Conservation (phyloP, 2,113 vertebrate species). For the Recurvirostra avosetta region DNA sequence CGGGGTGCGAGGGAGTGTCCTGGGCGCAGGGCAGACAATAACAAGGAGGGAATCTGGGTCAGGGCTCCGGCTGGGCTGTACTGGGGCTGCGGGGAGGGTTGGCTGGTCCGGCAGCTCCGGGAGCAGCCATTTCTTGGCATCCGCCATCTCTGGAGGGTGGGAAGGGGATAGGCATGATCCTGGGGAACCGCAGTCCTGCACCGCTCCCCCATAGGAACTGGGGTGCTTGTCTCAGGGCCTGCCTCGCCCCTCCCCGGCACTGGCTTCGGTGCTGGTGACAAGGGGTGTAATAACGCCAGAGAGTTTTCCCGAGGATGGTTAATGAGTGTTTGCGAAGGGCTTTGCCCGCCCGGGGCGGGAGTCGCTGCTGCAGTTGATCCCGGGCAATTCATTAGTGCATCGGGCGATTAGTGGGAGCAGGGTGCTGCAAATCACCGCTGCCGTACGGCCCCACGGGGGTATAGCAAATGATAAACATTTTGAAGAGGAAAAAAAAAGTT, state of each 20-base stretch:
- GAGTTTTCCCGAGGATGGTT: neutral
- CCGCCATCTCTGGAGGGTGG: rapidly evolving
- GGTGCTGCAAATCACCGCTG: neutral
- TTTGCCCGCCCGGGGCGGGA: neutral
- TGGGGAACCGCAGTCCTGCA: rapidly evolving
- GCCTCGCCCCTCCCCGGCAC: neutral
- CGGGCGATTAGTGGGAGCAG: neutral
- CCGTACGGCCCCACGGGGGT: rapidly evolving
- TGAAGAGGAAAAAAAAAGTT: neutral
- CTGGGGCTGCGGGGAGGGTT: neutral
- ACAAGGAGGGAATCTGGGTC: conserved; percentile 36
- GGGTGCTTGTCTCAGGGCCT: neutral
- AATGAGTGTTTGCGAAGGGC: neutral
- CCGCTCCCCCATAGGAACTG: rapidly evolving
- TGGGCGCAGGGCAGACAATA: neutral
- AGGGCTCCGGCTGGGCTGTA: neutral
- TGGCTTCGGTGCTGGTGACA: neutral
- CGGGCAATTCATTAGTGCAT: rapidly evolving
- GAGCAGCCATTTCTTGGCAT: neutral
- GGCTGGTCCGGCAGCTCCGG: neutral
- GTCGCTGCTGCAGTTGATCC: neutral
- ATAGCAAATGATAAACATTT: neutral
- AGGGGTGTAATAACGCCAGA: neutral
- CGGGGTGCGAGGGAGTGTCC: neutral
- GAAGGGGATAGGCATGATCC: neutral